Conservation (phyloP, 2,797 vertebrate species). For the Crocidura indochinensis region DNA sequence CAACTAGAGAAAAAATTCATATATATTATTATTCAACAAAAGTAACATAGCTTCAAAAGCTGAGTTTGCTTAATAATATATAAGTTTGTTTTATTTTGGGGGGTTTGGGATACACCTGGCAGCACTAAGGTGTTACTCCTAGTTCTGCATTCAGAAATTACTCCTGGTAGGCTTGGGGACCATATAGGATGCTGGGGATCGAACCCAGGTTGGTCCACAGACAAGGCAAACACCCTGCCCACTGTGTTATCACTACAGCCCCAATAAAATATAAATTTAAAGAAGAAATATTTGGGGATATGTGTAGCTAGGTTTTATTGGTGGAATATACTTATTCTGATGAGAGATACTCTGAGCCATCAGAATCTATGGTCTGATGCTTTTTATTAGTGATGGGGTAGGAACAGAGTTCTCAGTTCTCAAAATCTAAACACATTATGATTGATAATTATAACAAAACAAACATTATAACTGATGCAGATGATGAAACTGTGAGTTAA, state of each 20-base stretch:
- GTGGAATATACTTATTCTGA: slow-evolving; percentile 9
- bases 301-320: not conserved
- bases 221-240: too few species aligned
- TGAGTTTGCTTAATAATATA: not conserved
- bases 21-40: slow-evolving; percentile 43
- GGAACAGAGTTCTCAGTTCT: not conserved
- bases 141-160: too few species aligned
- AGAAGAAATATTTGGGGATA: not conserved
- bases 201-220: too few species aligned
- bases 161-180: too few species aligned
- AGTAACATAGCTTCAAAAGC: not conserved
- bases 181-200: too few species aligned
- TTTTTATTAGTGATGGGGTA: slow-evolving; percentile 3
- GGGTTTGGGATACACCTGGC: too few species aligned
- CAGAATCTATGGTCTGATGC: not conserved
- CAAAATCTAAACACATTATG: slow-evolving; percentile 2
- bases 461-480: not conserved
- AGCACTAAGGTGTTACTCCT: too few species aligned
- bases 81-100: too few species aligned
- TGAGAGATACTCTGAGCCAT: not conserved
- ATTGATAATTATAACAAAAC: slow-evolving; percentile 19
- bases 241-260: too few species aligned
- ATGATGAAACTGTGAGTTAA: not conserved
- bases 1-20: not conserved
- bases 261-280: not conserved